phyloP scores from a whole-genome alignment of 2,797 vertebrate genomes.

The Gallinago nigripennis region DNA sequence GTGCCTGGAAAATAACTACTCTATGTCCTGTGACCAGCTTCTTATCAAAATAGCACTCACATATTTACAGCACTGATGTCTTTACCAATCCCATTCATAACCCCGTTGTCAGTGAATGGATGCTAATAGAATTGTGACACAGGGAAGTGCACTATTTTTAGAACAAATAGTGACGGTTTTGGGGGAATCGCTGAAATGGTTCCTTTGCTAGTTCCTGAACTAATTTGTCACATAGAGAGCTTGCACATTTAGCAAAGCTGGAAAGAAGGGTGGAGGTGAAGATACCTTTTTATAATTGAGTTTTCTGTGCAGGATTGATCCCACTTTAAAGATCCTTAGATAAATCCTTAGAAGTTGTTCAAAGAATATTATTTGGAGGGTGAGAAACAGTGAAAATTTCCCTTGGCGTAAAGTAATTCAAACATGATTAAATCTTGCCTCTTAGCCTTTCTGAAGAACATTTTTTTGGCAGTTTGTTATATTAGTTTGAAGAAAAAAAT shows the following conservation, averaged over 20 bases:
- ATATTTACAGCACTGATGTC: background rate
- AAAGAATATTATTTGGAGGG: background rate
- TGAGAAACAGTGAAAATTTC: slow-evolving; percentile 27
- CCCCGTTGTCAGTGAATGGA: background rate
- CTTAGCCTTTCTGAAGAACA: background rate
- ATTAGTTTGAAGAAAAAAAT: background rate
- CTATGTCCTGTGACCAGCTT: background rate
- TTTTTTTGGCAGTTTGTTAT: background rate
- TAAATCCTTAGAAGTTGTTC: background rate
- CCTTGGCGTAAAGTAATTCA: slow-evolving; percentile 14
- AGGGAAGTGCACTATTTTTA: background rate
- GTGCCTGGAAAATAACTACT: background rate
- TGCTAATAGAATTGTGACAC: background rate
- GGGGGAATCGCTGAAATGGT: background rate
- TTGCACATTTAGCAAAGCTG: background rate
- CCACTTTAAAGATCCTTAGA: background rate
- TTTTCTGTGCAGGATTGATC: background rate
- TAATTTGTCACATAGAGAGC: background rate
- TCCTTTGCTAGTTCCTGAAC: background rate
- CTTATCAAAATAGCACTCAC: background rate
- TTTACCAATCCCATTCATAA: background rate
- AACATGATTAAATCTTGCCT: slow-evolving; percentile 40
- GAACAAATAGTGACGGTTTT: background rate
- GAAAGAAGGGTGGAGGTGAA: background rate
- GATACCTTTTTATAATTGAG: background rate